Evolutionary conservation across 1,140 invertebrate genomes (phyloP).

Genomic region (Drosophila mojavensis): DNA sequence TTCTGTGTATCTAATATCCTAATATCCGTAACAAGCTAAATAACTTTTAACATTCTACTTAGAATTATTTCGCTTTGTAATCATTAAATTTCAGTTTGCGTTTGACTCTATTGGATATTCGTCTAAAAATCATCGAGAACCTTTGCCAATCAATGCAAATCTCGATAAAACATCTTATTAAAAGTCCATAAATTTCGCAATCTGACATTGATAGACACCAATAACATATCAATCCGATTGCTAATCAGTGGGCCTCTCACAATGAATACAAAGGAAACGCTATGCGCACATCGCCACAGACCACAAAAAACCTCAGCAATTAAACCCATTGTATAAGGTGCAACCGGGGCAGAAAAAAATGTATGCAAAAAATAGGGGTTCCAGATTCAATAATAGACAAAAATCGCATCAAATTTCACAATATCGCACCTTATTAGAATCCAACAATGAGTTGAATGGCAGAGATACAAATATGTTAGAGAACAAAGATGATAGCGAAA

Average conservation of each 20-base stretch:
- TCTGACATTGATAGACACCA: slow-evolving; percentile 52
- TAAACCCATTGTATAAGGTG: slow-evolving; percentile 47
- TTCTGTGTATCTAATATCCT: too few species aligned
- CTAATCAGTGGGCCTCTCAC: slow-evolving; percentile 30
- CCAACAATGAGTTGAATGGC: slow-evolving; percentile 55
- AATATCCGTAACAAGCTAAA: not conserved
- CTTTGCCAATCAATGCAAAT: slow-evolving; percentile 34
- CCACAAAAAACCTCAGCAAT: slow-evolving; percentile 66
- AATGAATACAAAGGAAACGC: slow-evolving; percentile 32
- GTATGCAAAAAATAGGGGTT: slow-evolving; percentile 49
- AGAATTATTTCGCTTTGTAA: too few species aligned
- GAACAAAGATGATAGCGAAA: slow-evolving; percentile 39
- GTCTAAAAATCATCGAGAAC: slow-evolving; percentile 6
- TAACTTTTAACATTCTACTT: not conserved
- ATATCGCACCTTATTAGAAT: slow-evolving; percentile 83
- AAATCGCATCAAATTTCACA: slow-evolving; percentile 84
- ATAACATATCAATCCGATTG: slow-evolving; percentile 68
- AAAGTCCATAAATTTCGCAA: slow-evolving; percentile 55
- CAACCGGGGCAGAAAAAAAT: slow-evolving; percentile 24
- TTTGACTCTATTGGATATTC: not conserved
- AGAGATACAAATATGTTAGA: slow-evolving; percentile 29
- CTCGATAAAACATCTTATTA: slow-evolving; percentile 49
- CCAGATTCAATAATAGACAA: slow-evolving; percentile 58
- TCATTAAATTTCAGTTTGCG: not conserved
- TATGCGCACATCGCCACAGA: slow-evolving; percentile 34